Conservation (phyloP, 2,888 invertebrate genomes). For the Beris morrisii region DNA sequence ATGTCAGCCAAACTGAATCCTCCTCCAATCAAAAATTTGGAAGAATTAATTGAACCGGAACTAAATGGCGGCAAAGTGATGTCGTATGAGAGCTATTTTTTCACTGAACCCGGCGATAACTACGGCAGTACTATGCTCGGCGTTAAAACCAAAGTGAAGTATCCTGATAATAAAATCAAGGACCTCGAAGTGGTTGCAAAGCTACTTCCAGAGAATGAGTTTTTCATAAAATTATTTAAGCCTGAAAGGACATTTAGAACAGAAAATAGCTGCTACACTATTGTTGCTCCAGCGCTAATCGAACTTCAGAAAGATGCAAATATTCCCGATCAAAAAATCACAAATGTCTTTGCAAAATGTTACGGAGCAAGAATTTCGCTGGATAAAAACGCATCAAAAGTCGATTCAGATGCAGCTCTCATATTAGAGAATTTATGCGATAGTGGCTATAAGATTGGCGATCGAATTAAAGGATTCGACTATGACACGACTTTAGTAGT, state of each 20-base stretch:
- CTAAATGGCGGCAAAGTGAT: conserved; percentile 48
- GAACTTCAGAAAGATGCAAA: conserved; percentile 58
- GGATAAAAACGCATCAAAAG: conserved; percentile 46
- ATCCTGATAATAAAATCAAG: conserved; percentile 44
- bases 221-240: conserved; percentile 60
- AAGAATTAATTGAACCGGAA: conserved; percentile 46
- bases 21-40: conserved; percentile 48
- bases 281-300: conserved; percentile 58
- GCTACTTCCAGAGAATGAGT: conserved; percentile 60
- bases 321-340: conserved; percentile 52
- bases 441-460: conserved; percentile 58
- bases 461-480: conserved; percentile 60
- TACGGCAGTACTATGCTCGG: conserved; percentile 64
- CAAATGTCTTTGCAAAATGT: conserved; percentile 59
- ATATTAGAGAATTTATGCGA: conserved; percentile 62
- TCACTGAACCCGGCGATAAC: conserved; percentile 64
- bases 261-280: conserved; percentile 61
- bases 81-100: conserved; percentile 51
- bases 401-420: conserved; percentile 62
- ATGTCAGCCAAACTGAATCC: conserved; percentile 25
- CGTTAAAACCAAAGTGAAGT: conserved; percentile 50
- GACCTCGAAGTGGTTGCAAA: conserved; percentile 61
- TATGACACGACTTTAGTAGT: conserved; percentile 57
- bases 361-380: conserved; percentile 60
- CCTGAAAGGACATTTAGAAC: conserved; percentile 62